Base-by-base conservation (phyloP, 2,888 invertebrate species). In the Tenthredo livida region DNA sequence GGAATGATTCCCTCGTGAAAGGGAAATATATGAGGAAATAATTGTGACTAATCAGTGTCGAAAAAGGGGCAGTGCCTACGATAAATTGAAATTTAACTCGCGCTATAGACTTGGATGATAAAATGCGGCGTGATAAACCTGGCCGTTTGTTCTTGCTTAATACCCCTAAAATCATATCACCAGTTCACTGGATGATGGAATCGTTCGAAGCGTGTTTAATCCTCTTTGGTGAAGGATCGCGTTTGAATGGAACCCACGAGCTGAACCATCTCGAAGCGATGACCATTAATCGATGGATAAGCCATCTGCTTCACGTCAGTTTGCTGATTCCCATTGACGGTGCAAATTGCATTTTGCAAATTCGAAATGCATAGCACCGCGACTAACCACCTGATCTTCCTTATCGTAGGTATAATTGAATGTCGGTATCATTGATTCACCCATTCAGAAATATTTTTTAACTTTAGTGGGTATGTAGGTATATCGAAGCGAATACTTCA, bases 151-250 rank as follows among this genome's bases (percentile, higher is more conserved):
- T 58, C 61, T 80, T 58, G 58, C 61, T 80, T 80, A 80, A 80
- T 80, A 80, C 58, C 80, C 58, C 15, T 61, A 6, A 61, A 80
- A 61, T 80, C 80, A 58, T 80, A 80, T 80, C 80, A 80, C 61
- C 61, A 80, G 21, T 80, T 37, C 61, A 80, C 61, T 40, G 61
- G 40, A 40, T 61, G 80, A 54, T 77, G 77, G 54, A 54, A 77
- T 80, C 25, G 61, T 80, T 61, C 40, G 80, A 61, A 80, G 37
- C 80, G 58, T 80, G 80, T 80, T 80, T 61, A 80, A 80, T 80
- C 80, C 80, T 61, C 37, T 80, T 58, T 12, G 77, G n/a, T 77
- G n/a, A 10, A 61, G 58, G 61, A 61, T 40, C 40, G 58, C 40
- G 12, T 58, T 40, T 58, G 80, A 80, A 80, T 80, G 61, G 61